Evolutionary conservation across 1,140 invertebrate genomes (phyloP), one percentile per base, ranked within the genome.

Genomic region (Triops cancriformis): DNA sequence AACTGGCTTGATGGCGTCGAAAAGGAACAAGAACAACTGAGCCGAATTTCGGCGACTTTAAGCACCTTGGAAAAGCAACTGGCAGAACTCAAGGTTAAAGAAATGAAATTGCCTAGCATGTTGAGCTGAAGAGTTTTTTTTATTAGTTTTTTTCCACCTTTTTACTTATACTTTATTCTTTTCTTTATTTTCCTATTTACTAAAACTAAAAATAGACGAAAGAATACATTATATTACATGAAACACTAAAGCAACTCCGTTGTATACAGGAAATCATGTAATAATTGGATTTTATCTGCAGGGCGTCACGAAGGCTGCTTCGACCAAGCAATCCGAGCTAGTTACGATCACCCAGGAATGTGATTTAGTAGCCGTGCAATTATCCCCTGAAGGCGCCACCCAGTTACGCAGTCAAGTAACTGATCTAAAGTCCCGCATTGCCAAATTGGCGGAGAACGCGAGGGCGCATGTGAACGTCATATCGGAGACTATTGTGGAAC

Each of bases 261-360:
- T 45, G 43, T 12, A 45, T 12, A 45, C 18, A 1, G 18, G 11
- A 45, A 45, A 3, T 64, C 23, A 23, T 4, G 18, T 3, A 64
- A 64, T 64, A n/a, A n/a, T 23, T 64, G 10, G 51, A 6, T 23
- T 3, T 23, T 18, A 18, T 23, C 23, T n/a, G 14, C 73, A 78
- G 64, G 64, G 42, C 23, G 26, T 79, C 7, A 76, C 45, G 37
- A 79, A 79, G 72, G 75, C 76, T 31, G 89, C 94, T 80, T 92
- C 91, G 0, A 91, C 93, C 81, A 91, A 92, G 80, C 92, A 93
- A 84, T 90, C 91, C 0, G 92, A 94, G 83, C 83, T 95, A 11
- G 92, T 94, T 41, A 88, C 89, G 1, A 82, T 96, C 42, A 92
- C 90, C 5, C 92, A 95, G 84, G 88, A 88, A 77, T 91, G 90